phyloP scores from a whole-genome alignment of 2,888 invertebrate genomes.

The Timema cristinae region DNA sequence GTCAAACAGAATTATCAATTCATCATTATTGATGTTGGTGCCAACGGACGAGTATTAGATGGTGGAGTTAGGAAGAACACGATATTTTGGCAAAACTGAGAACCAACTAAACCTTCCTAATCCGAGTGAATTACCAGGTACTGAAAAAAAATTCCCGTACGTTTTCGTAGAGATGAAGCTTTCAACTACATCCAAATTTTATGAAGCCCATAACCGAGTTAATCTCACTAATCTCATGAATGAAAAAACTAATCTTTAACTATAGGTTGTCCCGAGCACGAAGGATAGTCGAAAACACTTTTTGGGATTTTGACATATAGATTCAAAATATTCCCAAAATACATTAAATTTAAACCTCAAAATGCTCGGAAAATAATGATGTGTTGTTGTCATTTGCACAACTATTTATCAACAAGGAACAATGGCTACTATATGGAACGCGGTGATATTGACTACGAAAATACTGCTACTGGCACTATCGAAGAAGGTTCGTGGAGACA shows the following conservation, averaged over 20 bases:
- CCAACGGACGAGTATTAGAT: slow-evolving; percentile 17
- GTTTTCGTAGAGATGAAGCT: slow-evolving; percentile 15
- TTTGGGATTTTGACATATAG: too few relatives aligned
- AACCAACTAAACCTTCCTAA: slow-evolving; percentile 15
- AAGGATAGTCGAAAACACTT: too few relatives aligned
- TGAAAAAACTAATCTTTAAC: too few relatives aligned
- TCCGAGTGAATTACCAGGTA: slow-evolving; percentile 5
- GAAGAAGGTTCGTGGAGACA: slow-evolving; percentile 16
- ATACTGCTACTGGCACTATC: slow-evolving; percentile 13
- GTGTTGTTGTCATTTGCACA: slow-evolving; percentile 14
- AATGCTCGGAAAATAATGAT: slow-evolving; percentile 9
- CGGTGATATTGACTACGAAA: slow-evolving; percentile 13
- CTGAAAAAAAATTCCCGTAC: slow-evolving; percentile 2
- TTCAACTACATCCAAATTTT: slow-evolving; percentile 15
- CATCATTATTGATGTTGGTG: slow-evolving; percentile 14
- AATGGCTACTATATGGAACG: slow-evolving; percentile 13
- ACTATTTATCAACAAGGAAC: slow-evolving; percentile 14
- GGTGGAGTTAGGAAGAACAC: slow-evolving; percentile 14
- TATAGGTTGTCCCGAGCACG: too few relatives aligned
- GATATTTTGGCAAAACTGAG: slow-evolving; percentile 17
- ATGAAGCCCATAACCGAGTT: slow-evolving; percentile 16
- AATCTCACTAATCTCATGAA: background rate
- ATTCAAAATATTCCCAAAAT: too few relatives aligned
- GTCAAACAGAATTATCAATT: slow-evolving; percentile 13
- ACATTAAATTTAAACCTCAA: slow-evolving; percentile 15